Evolutionary conservation across 2,797 vertebrate genomes (phyloP).

Genomic region (Carapus acus): DNA sequence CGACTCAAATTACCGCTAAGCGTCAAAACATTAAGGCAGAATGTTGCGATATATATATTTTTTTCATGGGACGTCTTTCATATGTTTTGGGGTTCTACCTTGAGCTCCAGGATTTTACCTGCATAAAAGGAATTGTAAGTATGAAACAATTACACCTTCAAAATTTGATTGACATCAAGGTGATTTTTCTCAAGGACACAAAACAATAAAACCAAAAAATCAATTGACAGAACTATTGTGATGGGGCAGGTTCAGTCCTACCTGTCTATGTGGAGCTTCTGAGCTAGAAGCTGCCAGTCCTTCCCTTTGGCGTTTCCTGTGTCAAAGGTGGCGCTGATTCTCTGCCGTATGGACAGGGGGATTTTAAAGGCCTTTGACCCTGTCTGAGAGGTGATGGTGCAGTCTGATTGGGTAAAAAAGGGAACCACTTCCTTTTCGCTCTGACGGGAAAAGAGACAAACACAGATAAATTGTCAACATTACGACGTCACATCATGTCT

Average conservation of each 20-base stretch:
- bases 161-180: background rate
- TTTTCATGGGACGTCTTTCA: too few relatives aligned
- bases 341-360: slow-evolving; percentile 86
- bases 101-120: too few relatives aligned
- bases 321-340: slow-evolving; percentile 92
- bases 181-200: slow-evolving; percentile 16
- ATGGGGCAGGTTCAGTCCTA: slow-evolving; percentile 50
- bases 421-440: slow-evolving; percentile 78
- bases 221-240: slow-evolving; percentile 12
- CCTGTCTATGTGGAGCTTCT: slow-evolving; percentile 90
- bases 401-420: slow-evolving; percentile 82
- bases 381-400: slow-evolving; percentile 80
- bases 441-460: slow-evolving; percentile 49
- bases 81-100: too few relatives aligned
- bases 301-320: slow-evolving; percentile 85
- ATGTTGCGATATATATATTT: too few relatives aligned
- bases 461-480: background rate
- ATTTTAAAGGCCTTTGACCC: slow-evolving; percentile 94
- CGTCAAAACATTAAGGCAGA: too few relatives aligned
- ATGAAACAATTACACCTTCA: too few relatives aligned
- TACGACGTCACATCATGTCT: slow-evolving; percentile 20
- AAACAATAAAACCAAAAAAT: slow-evolving; percentile 2
- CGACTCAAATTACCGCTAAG: too few relatives aligned
- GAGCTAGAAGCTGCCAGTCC: slow-evolving; percentile 93
- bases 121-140: too few relatives aligned